Evolutionary conservation across 2,113 vertebrate species (phyloP).

Genomic region (Chaetops frenatus): DNA sequence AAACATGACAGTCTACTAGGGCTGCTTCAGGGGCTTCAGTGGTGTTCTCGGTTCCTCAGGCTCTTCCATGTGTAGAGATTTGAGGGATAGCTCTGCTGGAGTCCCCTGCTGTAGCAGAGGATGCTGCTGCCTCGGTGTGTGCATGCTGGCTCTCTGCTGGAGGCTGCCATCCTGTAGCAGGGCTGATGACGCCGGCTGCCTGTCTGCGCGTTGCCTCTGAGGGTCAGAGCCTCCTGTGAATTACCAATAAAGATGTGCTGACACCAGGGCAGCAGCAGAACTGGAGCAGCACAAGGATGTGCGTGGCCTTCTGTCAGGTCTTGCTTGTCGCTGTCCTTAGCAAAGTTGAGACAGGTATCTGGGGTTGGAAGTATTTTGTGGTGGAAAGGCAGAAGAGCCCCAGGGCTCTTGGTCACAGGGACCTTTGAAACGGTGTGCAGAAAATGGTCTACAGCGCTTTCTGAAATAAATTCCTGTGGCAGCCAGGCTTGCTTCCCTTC

Average conservation of each 20-base stretch:
- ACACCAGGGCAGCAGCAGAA: neutral
- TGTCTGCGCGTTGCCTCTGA: neutral
- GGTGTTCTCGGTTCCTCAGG: rapidly evolving
- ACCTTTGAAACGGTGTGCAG: neutral
- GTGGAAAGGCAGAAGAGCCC: neutral
- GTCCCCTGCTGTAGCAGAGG: neutral
- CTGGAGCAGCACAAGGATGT: neutral
- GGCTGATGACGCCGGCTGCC: neutral
- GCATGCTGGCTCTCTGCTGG: neutral
- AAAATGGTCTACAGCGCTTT: neutral
- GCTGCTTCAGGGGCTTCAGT: neutral
- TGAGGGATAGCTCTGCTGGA: neutral
- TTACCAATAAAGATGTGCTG: neutral
- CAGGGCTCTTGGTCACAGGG: neutral
- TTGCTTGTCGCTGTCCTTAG: rapidly evolving
- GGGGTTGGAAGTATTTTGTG: neutral
- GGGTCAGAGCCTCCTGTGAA: neutral
- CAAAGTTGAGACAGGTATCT: neutral
- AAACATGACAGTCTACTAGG: neutral
- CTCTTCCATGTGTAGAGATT: neutral
- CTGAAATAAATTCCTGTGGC: neutral
- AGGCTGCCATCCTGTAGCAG: neutral
- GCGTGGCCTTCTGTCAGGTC: rapidly evolving
- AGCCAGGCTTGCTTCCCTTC: neutral
- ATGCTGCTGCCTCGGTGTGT: neutral